A percentile compares a stretch with the other conserved stretches of the same genome.
These are phyloP conservation scores for Drosophila sordidapex DNA, from an alignment of 2,888 invertebrate genomes.

Conservation along the genomic window DNA sequence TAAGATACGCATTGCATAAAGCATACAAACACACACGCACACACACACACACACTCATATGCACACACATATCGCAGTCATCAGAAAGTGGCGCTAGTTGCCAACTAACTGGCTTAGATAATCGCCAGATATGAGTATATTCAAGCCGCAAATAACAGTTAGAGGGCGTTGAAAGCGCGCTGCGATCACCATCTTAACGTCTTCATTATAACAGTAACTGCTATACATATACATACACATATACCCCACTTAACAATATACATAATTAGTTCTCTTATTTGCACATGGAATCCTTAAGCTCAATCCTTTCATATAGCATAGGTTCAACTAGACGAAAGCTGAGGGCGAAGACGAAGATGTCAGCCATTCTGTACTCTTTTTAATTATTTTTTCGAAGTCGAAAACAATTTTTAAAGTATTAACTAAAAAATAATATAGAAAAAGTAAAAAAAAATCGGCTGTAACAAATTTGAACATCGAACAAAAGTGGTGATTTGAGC, in stretches of 20 bases:
- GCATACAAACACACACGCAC: constrained; percentile 16
- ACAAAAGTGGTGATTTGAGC: neutral
- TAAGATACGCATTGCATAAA: constrained; percentile 48
- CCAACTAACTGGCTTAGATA: constrained; percentile 36
- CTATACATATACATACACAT: neutral
- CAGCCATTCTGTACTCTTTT: neutral
- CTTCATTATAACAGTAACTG: neutral
- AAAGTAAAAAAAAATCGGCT: too few species aligned
- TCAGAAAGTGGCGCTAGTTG: constrained; percentile 48
- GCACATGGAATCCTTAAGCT: neutral
- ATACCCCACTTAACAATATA: neutral
- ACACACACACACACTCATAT: constrained; percentile 1
- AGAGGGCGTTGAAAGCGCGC: constrained; percentile 23
- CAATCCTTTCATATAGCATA: neutral
- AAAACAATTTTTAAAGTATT: neutral
- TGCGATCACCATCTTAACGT: constrained; percentile 1
- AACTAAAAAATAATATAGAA: too few species aligned
- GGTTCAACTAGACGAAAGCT: neutral
- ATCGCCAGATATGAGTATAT: constrained; percentile 23
- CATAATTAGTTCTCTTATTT: neutral
- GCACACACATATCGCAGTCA: neutral
- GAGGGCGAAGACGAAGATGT: neutral
- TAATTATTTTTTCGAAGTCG: neutral
- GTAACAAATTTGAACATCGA: too few species aligned
- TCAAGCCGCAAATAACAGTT: constrained; percentile 5